Percentiles rank a stretch among this genome's conserved stretches.
phyloP scores from a whole-genome alignment of 2,113 vertebrate genomes.

The Hucho hucho region DNA sequence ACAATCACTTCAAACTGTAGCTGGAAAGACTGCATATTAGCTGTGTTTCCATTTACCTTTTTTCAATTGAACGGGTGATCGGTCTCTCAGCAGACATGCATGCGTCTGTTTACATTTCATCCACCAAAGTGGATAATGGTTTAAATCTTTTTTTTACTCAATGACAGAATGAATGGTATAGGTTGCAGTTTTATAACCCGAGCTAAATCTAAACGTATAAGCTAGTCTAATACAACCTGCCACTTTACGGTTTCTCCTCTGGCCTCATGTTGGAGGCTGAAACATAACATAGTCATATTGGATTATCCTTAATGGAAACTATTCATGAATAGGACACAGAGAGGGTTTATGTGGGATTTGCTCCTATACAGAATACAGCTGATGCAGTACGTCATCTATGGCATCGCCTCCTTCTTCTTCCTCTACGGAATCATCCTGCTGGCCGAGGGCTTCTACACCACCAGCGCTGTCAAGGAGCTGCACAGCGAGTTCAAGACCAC shows the following conservation, averaged over 20 bases:
- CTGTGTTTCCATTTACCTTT: too few relatives aligned
- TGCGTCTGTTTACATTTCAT: constrained; percentile 48
- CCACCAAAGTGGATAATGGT: constrained; percentile 25
- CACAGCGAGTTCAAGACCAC: constrained; percentile 98
- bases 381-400: constrained; percentile 98
- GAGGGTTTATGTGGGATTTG: constrained; percentile 8
- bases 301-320: neutral
- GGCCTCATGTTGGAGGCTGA: too few relatives aligned
- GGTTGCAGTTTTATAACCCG: neutral
- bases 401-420: constrained; percentile 97
- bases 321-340: neutral
- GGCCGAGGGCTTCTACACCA: constrained; percentile 97
- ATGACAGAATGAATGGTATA: neutral
- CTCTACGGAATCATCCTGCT: constrained; percentile 96
- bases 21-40: too few relatives aligned
- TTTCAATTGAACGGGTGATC: neutral
- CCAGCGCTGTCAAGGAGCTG: constrained; percentile 94
- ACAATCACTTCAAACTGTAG: too few relatives aligned
- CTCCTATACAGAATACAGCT: constrained; percentile 84
- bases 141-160: neutral
- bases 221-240: too few relatives aligned
- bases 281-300: too few relatives aligned
- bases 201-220: too few relatives aligned
- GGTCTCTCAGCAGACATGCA: constrained; percentile 48
- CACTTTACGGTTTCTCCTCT: too few relatives aligned